Evolutionary conservation across 2,888 invertebrate species (phyloP).

Genomic region (Pandemis corylana): DNA sequence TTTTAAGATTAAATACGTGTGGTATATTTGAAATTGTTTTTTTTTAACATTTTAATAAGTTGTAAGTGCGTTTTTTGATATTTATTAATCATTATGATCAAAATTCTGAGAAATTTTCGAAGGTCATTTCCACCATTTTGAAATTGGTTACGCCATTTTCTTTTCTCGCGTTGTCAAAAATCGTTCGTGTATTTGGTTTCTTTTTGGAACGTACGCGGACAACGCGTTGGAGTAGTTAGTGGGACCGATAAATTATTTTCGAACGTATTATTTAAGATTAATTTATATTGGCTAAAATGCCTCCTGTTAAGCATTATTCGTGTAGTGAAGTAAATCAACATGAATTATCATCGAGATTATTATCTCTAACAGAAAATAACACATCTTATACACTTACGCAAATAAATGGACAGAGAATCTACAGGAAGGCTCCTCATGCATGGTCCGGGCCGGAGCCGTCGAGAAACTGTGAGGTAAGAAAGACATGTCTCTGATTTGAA

Average conservation of each 20-base stretch:
- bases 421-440: slow-evolving; percentile 85
- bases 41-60: neutral
- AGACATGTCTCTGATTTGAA: slow-evolving; percentile 19
- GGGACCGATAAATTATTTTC: slow-evolving; percentile 58
- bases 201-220: slow-evolving; percentile 65
- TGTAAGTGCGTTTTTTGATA: neutral
- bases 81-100: slow-evolving; percentile 6
- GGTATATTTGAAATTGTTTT: neutral
- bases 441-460: slow-evolving; percentile 82
- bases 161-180: slow-evolving; percentile 45
- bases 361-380: slow-evolving; percentile 80
- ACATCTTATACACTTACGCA: slow-evolving; percentile 83
- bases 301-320: slow-evolving; percentile 79
- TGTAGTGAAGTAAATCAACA: slow-evolving; percentile 83
- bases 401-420: slow-evolving; percentile 89
- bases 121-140: slow-evolving; percentile 52
- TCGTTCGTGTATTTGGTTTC: slow-evolving; percentile 51
- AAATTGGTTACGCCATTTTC: slow-evolving; percentile 56
- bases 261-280: slow-evolving; percentile 74
- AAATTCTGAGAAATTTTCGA: slow-evolving; percentile 43
- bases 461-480: slow-evolving; percentile 86
- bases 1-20: neutral
- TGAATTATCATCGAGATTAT: slow-evolving; percentile 81
- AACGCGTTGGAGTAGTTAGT: slow-evolving; percentile 57
- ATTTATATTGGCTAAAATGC: slow-evolving; percentile 75